Base-by-base conservation (phyloP, 2,113 vertebrate species). In the Telmatochromis bifrenatus region DNA sequence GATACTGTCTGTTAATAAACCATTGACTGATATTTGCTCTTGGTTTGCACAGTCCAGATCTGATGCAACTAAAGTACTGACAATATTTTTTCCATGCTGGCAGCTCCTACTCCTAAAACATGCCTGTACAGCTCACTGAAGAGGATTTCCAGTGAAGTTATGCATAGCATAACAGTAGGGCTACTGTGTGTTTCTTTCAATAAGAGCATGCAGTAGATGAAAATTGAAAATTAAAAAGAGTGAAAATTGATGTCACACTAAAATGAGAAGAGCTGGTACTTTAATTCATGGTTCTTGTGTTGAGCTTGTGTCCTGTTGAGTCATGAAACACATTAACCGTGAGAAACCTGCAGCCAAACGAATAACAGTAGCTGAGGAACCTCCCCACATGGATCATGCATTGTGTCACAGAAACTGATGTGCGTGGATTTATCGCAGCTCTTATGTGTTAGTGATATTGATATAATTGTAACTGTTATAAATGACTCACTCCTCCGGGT, bases 381-480 rank as follows among this genome's bases (percentile, higher is more conserved):
- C 84, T 70, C 70, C 81, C 81, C 23, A 62, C 89, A 93, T 85
- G 94, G 91, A 95, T 91, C 92, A 92, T 45, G 82, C 83, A 88
- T 90, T 88, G 91, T 94, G 93, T 92, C 92, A 89, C 62, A 82
- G 84, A 88, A 91, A 84, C 86, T 93, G 86, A 95, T 93, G 90
- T 88, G 87, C 42, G 47, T 92, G 94, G 94, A 95, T 95, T 96
- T 94, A 96, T 94, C 83, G 91, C 93, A 88, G 92, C 92, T 93
- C 93, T 94, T 94, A 92, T 91, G 92, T 95, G 93, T 94, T 95
- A 93, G 93, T 93, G 93, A 93, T 96, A 95, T 94, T 94, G 94
- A 94, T 94, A 92, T 94, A 95, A 96, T 95, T 96, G 93, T 95
- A 95, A 95, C 87, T 89, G 89, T 94, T 94, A 96, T 89, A 93